A percentile compares a stretch with the other conserved stretches of the same genome.
Conservation (phyloP, 2,113 vertebrate genomes). For the Tapirus terrestris region DNA sequence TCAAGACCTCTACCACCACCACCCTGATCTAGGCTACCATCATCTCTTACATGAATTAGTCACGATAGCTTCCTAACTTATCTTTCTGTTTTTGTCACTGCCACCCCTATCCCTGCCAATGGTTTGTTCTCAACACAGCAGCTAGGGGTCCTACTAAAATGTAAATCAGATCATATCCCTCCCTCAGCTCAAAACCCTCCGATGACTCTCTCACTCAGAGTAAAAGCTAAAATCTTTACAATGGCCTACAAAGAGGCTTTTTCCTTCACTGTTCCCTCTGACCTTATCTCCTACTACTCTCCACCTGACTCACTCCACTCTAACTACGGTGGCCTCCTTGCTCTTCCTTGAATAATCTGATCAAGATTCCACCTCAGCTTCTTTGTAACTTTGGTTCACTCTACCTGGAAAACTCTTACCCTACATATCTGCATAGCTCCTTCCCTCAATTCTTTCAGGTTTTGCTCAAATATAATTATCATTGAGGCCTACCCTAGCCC, state of each 20-base stretch:
- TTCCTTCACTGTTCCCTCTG: neutral
- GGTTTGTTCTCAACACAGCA: neutral
- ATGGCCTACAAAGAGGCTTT: neutral
- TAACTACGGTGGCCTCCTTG: neutral
- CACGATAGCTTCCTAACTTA: neutral
- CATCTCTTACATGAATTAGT: neutral
- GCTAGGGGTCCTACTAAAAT: neutral
- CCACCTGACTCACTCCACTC: neutral
- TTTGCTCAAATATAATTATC: neutral
- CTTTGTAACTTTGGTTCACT: neutral
- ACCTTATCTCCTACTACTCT: neutral
- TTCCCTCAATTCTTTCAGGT: neutral
- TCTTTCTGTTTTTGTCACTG: neutral
- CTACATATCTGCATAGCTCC: neutral
- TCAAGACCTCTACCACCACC: neutral
- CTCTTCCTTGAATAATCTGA: neutral
- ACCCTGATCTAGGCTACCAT: neutral
- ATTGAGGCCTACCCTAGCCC: neutral
- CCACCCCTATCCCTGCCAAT: neutral
- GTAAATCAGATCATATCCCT: neutral
- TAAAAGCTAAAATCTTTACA: slow-evolving; percentile 3
- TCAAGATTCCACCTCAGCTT: neutral
- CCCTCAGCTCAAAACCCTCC: neutral
- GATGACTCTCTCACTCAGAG: neutral
- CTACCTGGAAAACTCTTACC: neutral